Percentiles rank a stretch among this genome's conserved stretches.
These are phyloP conservation scores for Enteromius mattozi DNA, from an alignment of 2,797 vertebrate species.

Conservation along the genomic window DNA sequence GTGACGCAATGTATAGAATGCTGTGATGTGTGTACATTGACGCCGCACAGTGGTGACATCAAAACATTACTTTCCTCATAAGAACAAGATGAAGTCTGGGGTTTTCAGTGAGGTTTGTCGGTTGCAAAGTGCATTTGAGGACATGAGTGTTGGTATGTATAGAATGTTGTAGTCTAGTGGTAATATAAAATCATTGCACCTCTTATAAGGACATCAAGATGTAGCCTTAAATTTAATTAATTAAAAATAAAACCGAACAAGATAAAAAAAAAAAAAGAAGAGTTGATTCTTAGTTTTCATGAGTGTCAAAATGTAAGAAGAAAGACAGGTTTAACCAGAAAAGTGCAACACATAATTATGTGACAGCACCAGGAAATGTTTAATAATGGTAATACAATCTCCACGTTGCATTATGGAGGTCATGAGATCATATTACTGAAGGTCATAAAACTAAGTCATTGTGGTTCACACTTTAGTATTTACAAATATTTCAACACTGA, in stretches of 20 bases:
- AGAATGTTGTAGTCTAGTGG: background rate
- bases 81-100: background rate
- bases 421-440: slow-evolving; percentile 4
- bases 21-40: background rate
- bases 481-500: background rate
- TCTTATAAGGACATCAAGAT: background rate
- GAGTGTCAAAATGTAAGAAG: background rate
- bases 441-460: background rate
- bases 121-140: background rate
- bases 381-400: slow-evolving; percentile 18
- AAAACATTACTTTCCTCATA: background rate
- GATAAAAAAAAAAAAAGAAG: background rate
- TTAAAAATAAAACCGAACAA: background rate
- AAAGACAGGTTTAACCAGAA: slow-evolving; percentile 20
- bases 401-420: background rate
- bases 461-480: background rate
- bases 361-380: slow-evolving; percentile 18
- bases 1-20: background rate
- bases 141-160: background rate
- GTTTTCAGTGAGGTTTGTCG: background rate
- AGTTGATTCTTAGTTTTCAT: background rate
- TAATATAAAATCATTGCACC: background rate
- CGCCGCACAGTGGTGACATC: background rate
- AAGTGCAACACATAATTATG: background rate
- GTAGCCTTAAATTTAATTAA: background rate